These are phyloP conservation scores for Leucoraja ocellata DNA, from an alignment of 2,797 vertebrate species.

Conservation along the genomic window DNA sequence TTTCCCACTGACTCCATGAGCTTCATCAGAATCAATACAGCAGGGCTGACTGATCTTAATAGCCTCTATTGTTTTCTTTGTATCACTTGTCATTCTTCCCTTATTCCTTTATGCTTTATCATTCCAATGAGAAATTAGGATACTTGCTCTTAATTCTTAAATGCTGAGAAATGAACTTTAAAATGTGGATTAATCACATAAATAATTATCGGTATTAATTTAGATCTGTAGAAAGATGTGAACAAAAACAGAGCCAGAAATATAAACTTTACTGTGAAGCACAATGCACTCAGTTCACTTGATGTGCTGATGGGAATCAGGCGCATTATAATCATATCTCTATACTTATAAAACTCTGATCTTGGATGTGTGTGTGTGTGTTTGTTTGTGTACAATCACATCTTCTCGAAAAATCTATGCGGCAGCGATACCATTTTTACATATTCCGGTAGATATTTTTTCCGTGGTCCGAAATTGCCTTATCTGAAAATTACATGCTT, in stretches of 20 bases:
- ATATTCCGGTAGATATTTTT: too few relatives aligned
- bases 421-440: too few relatives aligned
- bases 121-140: background rate
- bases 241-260: background rate
- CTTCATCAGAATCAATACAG: background rate
- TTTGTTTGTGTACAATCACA: too few relatives aligned
- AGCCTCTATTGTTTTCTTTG: background rate
- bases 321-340: background rate
- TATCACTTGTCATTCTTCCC: background rate
- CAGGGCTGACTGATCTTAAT: background rate
- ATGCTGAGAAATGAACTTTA: constrained; percentile 41
- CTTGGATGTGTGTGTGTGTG: too few relatives aligned
- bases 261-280: background rate
- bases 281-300: background rate
- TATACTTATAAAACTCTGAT: too few relatives aligned
- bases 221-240: constrained; percentile 39
- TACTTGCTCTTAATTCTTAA: constrained; percentile 1
- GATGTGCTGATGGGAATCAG: background rate
- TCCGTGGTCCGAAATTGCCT: too few relatives aligned
- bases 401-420: too few relatives aligned
- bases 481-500: too few relatives aligned
- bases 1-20: background rate
- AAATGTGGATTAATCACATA: constrained; percentile 44
- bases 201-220: constrained; percentile 44
- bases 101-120: background rate